Percentiles rank a stretch among this genome's conserved stretches.
Evolutionary conservation across 2,113 vertebrate species (phyloP).

Genomic region (Athene noctua): DNA sequence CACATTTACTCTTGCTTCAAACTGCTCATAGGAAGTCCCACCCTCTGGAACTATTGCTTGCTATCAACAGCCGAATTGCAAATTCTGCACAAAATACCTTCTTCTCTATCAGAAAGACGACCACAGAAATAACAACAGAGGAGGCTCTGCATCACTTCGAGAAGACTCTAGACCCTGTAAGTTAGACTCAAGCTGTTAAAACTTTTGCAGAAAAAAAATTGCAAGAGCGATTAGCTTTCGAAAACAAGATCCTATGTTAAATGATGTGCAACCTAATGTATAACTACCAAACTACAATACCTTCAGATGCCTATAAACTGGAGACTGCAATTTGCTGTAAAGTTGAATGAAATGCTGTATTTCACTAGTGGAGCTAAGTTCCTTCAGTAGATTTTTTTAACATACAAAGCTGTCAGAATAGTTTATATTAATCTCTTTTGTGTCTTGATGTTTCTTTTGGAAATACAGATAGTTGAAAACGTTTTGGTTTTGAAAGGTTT

Average conservation of each 20-base stretch:
- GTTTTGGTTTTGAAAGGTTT: background rate
- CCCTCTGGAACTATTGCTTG: background rate
- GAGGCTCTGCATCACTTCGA: background rate
- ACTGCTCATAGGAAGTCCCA: background rate
- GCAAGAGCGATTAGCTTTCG: background rate
- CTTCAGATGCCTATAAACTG: background rate
- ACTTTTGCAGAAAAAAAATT: background rate
- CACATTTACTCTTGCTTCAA: slow-evolving; percentile 14
- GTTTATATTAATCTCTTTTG: background rate
- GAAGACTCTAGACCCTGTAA: background rate
- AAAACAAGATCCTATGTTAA: background rate
- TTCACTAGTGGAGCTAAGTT: background rate
- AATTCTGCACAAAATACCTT: background rate
- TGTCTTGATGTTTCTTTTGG: background rate
- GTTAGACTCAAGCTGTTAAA: background rate
- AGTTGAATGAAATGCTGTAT: background rate
- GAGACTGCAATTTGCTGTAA: background rate
- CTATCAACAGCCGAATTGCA: accelerated
- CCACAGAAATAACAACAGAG: background rate
- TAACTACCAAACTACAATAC: background rate
- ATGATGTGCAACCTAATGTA: background rate
- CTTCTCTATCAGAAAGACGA: background rate
- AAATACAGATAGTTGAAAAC: background rate
- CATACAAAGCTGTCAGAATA: background rate
- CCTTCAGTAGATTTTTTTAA: background rate